Base-by-base conservation (phyloP, 2,797 vertebrate species). In the Karalla daura region DNA sequence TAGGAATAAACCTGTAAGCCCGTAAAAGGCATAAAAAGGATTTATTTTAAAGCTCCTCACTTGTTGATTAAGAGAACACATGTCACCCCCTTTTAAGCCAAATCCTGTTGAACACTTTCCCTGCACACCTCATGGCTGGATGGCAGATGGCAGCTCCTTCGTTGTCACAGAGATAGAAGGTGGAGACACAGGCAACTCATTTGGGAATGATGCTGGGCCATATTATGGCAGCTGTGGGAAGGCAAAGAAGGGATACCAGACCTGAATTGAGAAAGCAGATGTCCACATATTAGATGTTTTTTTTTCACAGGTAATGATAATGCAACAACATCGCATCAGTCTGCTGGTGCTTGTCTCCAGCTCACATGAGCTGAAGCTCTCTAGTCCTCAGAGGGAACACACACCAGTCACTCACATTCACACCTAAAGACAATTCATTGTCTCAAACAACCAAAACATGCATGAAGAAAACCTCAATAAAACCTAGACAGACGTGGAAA, bases 101-200 rank as follows among this genome's bases (percentile, higher is more conserved):
- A 50, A 75, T 83, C 50, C 41, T 50, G 61, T 36, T 52, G 63
- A 70, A 65, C 54, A 33, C 44, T 67, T 76, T 74, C 63, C 70
- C 67, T 86, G 81, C 70, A 60, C 63, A 70, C 65, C 67, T 82
- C 54, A 37, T 85, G 77, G 76, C 80, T 70, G 74, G 76, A 70
- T 70, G 86, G 81, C 84, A 90, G 84, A 85, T 90, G 86, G 84
- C 41, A 33, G 23, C 71, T 68, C 5, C 9, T 52, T 82, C 67
- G 74, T 80, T 85, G 77, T 87, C 74, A 78, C 72, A 70, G 76
- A 27, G 61, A 78, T 74, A 61, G 69, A 84, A 60, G 64, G 80
- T 69, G 76, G 66, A 86, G 81, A 82, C 61, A 67, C 74, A 86
- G 64, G 59, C 37, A 20, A 68, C 58, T 67, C 50, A 86, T 80